Evolutionary conservation across 1,140 invertebrate species (phyloP).

Genomic region (Orussus abietinus): DNA sequence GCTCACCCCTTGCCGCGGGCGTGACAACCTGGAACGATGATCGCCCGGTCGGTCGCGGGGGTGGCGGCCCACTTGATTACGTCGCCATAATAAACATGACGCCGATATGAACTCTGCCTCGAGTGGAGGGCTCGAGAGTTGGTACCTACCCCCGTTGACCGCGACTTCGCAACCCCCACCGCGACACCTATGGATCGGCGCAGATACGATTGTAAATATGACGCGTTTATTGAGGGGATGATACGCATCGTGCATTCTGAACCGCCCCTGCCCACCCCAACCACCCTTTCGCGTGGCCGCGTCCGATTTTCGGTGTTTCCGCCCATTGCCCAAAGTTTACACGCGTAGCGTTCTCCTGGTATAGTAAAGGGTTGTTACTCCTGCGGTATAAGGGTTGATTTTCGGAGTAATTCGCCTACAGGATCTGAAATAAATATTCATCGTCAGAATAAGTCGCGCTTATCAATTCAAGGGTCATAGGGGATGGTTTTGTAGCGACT

Average conservation of each 20-base stretch:
- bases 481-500: no score
- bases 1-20: conserved; percentile 15
- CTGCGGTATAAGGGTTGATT: no score
- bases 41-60: conserved; percentile 31
- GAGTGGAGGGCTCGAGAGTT: conserved; percentile 12
- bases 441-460: no score
- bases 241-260: background rate
- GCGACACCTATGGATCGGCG: conserved; percentile 23
- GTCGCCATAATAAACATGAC: conserved; percentile 48
- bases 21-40: conserved; percentile 43
- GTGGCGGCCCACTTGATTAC: conserved; percentile 42
- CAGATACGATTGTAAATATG: conserved; percentile 40
- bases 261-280: background rate
- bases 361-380: no score
- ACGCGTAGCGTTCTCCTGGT: no score
- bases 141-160: conserved; percentile 5
- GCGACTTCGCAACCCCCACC: background rate
- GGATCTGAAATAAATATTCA: no score
- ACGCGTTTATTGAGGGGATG: conserved; percentile 32
- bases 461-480: no score
- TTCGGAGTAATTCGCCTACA: no score
- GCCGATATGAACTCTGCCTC: conserved; percentile 46
- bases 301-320: conserved; percentile 14
- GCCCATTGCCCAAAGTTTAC: no score
- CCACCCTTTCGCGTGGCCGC: no score